Evolutionary conservation across 2,113 vertebrate species (phyloP).

Genomic region (Etheostoma cragini): DNA sequence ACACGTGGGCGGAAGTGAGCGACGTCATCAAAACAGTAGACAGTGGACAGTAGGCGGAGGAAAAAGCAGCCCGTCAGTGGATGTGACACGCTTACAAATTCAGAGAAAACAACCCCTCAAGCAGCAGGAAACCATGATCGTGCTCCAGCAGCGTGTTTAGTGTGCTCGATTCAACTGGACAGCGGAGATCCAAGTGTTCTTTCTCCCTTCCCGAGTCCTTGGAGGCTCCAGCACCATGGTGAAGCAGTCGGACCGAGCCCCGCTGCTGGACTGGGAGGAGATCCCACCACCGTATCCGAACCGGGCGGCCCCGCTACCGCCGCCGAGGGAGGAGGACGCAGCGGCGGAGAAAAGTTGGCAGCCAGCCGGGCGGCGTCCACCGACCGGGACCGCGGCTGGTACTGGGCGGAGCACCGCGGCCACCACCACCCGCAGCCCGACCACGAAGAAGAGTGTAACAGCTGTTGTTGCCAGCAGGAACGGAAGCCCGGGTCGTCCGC

Average conservation of each 20-base stretch:
- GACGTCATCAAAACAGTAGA: conserved; percentile 84
- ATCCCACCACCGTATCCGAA: conserved; percentile 84
- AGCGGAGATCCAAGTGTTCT: conserved; percentile 4
- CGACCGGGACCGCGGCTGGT: conserved; percentile 52
- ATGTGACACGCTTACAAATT: conserved; percentile 81
- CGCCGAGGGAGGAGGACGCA: conserved; percentile 56
- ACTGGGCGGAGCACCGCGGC: conserved; percentile 58
- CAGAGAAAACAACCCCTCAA: conserved; percentile 52
- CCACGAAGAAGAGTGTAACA: conserved; percentile 49
- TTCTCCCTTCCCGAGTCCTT: background rate
- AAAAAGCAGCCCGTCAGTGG: conserved; percentile 54
- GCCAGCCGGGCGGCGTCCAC: conserved; percentile 46
- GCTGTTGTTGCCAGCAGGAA: conserved; percentile 69
- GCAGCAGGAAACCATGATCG: conserved; percentile 62
- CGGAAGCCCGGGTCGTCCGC: conserved; percentile 48
- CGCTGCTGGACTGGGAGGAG: conserved; percentile 94
- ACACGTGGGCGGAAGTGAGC: conserved; percentile 85
- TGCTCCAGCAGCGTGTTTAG: conserved; percentile 31
- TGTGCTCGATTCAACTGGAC: background rate
- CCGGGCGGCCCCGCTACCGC: conserved; percentile 61
- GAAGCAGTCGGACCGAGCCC: conserved; percentile 91
- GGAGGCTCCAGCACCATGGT: conserved; percentile 83
- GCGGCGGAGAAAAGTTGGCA: conserved; percentile 63
- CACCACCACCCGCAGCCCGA: conserved; percentile 42
- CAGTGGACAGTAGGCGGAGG: conserved; percentile 34